Conservation (phyloP, 2,888 invertebrate species). For the Agrochola lychnidis region DNA sequence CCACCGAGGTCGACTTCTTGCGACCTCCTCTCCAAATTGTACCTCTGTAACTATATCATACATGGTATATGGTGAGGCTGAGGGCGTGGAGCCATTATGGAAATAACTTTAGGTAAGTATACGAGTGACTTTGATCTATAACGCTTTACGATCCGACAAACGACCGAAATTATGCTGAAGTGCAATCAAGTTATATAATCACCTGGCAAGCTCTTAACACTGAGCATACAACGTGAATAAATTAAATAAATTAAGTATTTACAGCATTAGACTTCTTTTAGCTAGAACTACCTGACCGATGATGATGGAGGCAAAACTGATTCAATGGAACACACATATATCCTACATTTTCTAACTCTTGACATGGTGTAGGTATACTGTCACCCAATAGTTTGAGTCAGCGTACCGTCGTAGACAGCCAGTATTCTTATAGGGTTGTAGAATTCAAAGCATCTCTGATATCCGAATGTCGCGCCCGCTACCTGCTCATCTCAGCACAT, state of each 20-base stretch:
- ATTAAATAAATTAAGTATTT: too few species aligned
- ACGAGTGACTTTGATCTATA: neutral
- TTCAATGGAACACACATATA: neutral
- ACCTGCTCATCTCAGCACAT: slow-evolving; percentile 10
- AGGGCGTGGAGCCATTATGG: neutral
- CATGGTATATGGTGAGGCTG: slow-evolving; percentile 2
- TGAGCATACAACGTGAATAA: neutral
- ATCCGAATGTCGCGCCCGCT: slow-evolving; percentile 20
- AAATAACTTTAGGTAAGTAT: neutral
- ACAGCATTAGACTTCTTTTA: neutral
- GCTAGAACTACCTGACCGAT: neutral
- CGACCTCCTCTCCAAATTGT: slow-evolving; percentile 51
- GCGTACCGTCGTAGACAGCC: neutral
- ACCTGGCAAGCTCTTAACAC: neutral
- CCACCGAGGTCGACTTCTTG: slow-evolving; percentile 79
- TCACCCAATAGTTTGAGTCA: neutral
- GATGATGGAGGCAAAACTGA: neutral
- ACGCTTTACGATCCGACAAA: neutral
- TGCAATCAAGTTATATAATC: neutral
- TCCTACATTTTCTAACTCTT: neutral
- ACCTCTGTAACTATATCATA: slow-evolving; percentile 8
- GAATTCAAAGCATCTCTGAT: neutral
- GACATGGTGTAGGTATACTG: neutral
- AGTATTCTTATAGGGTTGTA: neutral
- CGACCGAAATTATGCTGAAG: neutral